Evolutionary conservation across 2,888 invertebrate species (phyloP), one percentile per base, ranked within the genome.

Genomic region (Drosophila imparisetae): DNA sequence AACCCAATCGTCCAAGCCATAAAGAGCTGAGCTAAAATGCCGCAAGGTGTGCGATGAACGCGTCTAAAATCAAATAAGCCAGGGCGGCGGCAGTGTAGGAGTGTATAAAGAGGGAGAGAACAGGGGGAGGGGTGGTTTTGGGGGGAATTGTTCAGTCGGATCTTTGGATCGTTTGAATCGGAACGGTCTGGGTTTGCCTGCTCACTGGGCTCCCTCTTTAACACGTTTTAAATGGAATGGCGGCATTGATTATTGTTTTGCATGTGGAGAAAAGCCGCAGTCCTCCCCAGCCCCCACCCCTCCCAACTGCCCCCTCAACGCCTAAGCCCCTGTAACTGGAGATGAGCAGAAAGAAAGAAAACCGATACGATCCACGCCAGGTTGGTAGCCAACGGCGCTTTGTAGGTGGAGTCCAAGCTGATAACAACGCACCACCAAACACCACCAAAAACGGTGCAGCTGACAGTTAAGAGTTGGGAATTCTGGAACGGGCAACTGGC

Each of bases 61-160:
- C 85, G 78, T 84, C 80, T 85, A 81, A 89, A 85, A 85, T 89
- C 84, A 85, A 86, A 85, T 86, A 85, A 86, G 89, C 89, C 89
- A 65, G 66, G 78, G 75, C 80, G 77, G 75, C 68, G 48, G 48
- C 80, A 74, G 87, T 81, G 82, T 84, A 72, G 85, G 85, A 87
- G 85, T 89, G 77, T 80, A 59, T 53, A 59, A 27, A 45, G 18
- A 24, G 42, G 29, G 34, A n/a, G 0, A 5, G 10, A 18, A 10
- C n/a, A 18, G 21, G 13, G 15, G 36, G 36, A 7, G 30, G 24
- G 58, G 8, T 3, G 45, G 13, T 11, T 15, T 36, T 36, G 4
- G 45, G 45, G 36, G 42, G 29, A 36, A 40, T 27, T 66, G 48
- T 57, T 72, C 38, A 55, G 63, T 75, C 64, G 75, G 57, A 75